Evolutionary conservation across 2,113 vertebrate genomes (phyloP).

Genomic region (Notechis scutatus): DNA sequence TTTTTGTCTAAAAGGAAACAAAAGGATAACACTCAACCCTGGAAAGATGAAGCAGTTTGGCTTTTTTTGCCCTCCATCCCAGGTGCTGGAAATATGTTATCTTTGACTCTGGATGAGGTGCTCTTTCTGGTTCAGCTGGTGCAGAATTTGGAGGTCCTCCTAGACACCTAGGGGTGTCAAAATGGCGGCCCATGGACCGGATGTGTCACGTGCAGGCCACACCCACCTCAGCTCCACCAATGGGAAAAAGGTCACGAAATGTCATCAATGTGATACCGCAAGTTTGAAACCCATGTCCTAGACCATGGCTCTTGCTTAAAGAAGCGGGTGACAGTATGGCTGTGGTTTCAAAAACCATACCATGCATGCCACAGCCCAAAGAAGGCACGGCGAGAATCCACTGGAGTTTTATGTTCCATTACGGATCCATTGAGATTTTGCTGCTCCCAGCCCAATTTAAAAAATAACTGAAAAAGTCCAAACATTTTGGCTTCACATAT

Average conservation of each 20-base stretch:
- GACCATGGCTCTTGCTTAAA: background rate
- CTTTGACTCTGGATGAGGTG: background rate
- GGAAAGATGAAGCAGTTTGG: background rate
- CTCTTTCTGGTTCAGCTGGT: background rate
- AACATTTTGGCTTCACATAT: background rate
- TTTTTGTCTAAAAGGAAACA: background rate
- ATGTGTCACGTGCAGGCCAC: fast-evolving
- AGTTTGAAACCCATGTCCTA: background rate
- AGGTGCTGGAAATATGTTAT: background rate
- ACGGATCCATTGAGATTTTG: background rate
- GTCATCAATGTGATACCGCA: too few relatives aligned
- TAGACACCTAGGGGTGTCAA: background rate
- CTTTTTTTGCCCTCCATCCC: background rate
- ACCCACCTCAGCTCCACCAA: too few relatives aligned
- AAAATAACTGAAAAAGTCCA: background rate
- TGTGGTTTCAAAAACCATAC: background rate
- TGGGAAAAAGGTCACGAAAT: too few relatives aligned
- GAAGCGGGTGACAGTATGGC: background rate
- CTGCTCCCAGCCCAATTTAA: background rate
- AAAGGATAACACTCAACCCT: background rate
- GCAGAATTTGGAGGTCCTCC: background rate
- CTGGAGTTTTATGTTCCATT: background rate
- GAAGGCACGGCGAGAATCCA: background rate
- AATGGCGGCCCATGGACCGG: background rate
- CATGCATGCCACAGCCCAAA: background rate